Evolutionary conservation across 2,888 invertebrate genomes (phyloP), one percentile per base, ranked within the genome.

Genomic region (Polyploca ridens): DNA sequence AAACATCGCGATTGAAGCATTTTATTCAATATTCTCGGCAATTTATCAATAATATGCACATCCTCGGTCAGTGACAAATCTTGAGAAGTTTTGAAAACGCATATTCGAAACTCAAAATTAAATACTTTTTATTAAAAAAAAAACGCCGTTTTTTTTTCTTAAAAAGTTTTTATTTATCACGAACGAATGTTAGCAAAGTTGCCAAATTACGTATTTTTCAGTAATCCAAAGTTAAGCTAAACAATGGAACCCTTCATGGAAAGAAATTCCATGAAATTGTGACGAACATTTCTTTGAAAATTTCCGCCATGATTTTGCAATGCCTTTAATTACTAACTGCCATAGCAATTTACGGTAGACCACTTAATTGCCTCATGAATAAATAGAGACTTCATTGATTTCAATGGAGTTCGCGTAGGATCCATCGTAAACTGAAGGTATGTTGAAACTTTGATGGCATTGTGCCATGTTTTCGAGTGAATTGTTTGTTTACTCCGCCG

Each of bases 381-480:
- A 63, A 65, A 54, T 54, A 5, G 54, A 54, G 54, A 49, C 54
- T 19, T 63, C 64, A 70, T 69, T 69, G 74, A 71, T 74, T 79
- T 66, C 69, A 54, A 16, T n/a, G 14, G 19, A 71, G 77, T 66
- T 60, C 68, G 63, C 49, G 58, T 38, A 38, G 10, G 3, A 49
- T n/a, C 63, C 49, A 27, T n/a, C 58, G 62, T 62, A 62, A 57
- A 63, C 19, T 61, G 57, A 63, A 41, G 41, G 59, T 19, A 59
- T 66, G 58, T 63, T 62, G 62, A 66, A 63, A 75, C 63, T 76
- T 74, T 66, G 70, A 70, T 76, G 79, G 71, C 74, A 66, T 38
- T 62, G 64, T 70, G 72, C 75, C 75, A 76, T 76, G 67, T 69
- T 64, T 64, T 69, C 64, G 63, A 64, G 63, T 68, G 67, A 64